These are phyloP conservation scores for Lasioglossum morio DNA, from an alignment of 2,888 invertebrate genomes.

Conservation along the genomic window DNA sequence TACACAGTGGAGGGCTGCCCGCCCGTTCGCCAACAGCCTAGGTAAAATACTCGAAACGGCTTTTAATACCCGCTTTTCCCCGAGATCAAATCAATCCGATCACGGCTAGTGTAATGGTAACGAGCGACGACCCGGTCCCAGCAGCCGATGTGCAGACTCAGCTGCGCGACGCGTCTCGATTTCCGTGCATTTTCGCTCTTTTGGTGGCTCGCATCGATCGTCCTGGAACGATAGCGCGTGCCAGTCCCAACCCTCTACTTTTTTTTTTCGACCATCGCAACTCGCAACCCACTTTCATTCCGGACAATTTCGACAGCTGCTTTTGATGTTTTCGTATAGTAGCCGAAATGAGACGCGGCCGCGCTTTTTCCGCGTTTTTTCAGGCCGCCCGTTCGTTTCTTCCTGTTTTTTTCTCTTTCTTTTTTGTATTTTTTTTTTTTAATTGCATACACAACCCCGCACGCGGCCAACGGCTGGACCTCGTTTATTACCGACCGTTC, in stretches of 20 bases:
- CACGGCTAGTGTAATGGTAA: constrained; percentile 46
- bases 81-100: constrained; percentile 42
- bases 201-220: constrained; percentile 61
- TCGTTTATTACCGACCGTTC: constrained; percentile 13
- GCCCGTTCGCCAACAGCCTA: background rate
- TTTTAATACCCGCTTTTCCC: constrained; percentile 48
- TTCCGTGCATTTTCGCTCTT: constrained; percentile 61
- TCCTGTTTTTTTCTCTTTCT: background rate
- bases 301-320: constrained; percentile 66
- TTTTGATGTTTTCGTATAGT: constrained; percentile 66
- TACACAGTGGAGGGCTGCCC: background rate
- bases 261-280: constrained; percentile 29
- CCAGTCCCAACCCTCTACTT: constrained; percentile 46
- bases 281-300: constrained; percentile 64
- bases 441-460: background rate
- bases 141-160: constrained; percentile 41
- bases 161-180: constrained; percentile 67
- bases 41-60: constrained; percentile 39
- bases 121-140: constrained; percentile 52
- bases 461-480: background rate
- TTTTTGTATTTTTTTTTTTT: background rate
- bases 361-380: background rate
- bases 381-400: background rate
- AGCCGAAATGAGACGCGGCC: constrained; percentile 31
- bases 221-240: constrained; percentile 58